Evolutionary conservation across 2,113 vertebrate genomes (phyloP), one percentile per base, ranked within the genome.

Genomic region (Dasyurus viverrinus): DNA sequence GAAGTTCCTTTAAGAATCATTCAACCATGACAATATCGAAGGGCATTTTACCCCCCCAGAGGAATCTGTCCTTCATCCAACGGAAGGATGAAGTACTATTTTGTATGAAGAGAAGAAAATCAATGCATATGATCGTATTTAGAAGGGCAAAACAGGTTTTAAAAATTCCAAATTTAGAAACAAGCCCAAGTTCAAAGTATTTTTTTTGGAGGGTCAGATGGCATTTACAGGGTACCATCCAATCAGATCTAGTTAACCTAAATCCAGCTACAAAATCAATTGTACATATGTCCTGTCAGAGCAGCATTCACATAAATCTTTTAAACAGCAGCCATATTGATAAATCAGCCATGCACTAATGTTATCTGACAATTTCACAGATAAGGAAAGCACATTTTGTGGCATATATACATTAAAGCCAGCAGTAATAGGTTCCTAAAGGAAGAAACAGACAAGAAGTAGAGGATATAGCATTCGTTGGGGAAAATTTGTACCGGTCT

Each of bases 401-500:
- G 27, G 42, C 2, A 89, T 94, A 47, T 8, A 90, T 94, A 95
- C 76, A 95, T 97, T 95, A 94, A 93, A 96, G 92, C 68, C 95
- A 94, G 94, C 91, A 93, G 90, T 11, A 95, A 94, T 96, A 95
- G 96, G 90, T 94, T 96, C 92, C 90, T 95, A 94, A 42, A 91
- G 92, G 30, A 96, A 94, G 48, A 90, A 24, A 94, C 42, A 53
- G 12, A 53, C 92, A 92, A 96, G 24, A 52, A 95, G 94, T 95
- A 76, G 53, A 91, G 95, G n/a, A 95, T 89, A 92, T 94, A 93
- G 46, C 42, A 5, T 57, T 26, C 53, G 26, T n/a, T 94, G 12
- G 68, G 93, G 91, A 92, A 53, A 57, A 94, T 25, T 91, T 46
- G 68, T 42, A 46, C 0, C 53, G 55, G 84, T 91, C 5, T 54